These are phyloP conservation scores for Sebastes taczanowskii DNA, from an alignment of 2,797 vertebrate genomes.

Conservation along the genomic window DNA sequence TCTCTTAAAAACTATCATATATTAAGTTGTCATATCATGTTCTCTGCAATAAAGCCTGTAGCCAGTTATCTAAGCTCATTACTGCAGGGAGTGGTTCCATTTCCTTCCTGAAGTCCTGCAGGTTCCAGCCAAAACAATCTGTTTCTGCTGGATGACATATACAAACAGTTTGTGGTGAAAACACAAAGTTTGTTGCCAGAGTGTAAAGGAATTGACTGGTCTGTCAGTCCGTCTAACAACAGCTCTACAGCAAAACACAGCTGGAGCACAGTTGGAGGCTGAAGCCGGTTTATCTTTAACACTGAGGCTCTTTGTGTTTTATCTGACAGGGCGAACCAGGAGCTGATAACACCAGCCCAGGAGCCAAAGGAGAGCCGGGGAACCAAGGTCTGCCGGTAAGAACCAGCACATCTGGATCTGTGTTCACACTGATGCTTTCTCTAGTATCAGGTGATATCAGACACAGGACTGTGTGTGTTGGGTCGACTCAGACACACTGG, in stretches of 20 bases:
- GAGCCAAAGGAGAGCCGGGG: conserved; percentile 82
- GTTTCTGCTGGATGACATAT: neutral
- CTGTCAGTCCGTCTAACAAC: neutral
- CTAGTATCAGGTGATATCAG: too few species aligned
- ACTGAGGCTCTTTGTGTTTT: neutral
- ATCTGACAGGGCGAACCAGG: conserved; percentile 82
- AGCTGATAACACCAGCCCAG: conserved; percentile 59
- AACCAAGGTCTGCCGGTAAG: conserved; percentile 78
- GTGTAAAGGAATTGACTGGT: too few species aligned
- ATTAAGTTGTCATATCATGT: neutral
- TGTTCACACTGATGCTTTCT: too few species aligned
- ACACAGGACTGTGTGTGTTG: too few species aligned
- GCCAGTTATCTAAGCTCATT: neutral
- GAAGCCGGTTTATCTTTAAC: neutral
- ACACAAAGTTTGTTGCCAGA: too few species aligned
- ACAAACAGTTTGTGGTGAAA: too few species aligned
- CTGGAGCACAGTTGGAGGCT: neutral
- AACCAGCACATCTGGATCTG: neutral
- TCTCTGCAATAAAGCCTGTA: neutral
- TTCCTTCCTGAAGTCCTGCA: too few species aligned
- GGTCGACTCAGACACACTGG: too few species aligned
- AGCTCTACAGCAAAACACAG: neutral
- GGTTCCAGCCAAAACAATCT: too few species aligned
- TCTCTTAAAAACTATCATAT: neutral
- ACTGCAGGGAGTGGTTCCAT: too few species aligned